Evolutionary conservation across 2,888 invertebrate species (phyloP).

Genomic region (Julus scanicus): DNA sequence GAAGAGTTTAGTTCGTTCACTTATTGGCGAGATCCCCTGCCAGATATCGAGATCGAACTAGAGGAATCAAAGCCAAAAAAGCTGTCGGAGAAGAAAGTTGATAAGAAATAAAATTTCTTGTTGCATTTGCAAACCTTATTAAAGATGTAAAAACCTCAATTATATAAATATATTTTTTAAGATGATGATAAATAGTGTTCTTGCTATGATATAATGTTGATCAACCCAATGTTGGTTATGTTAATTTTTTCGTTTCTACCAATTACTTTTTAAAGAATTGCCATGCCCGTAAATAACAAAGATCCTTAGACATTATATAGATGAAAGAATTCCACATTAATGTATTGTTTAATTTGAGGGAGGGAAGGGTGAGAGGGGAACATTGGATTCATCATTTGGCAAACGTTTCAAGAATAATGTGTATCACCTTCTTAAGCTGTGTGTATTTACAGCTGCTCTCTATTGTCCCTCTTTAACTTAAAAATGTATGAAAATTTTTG

Average conservation of each 20-base stretch:
- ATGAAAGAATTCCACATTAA: background rate
- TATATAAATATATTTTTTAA: background rate
- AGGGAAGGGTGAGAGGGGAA: too few species aligned
- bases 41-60: constrained; percentile 65
- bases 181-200: background rate
- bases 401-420: background rate
- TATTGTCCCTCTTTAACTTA: background rate
- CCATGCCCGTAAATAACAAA: too few species aligned
- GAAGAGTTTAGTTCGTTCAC: constrained; percentile 83
- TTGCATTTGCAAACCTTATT: background rate
- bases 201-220: background rate
- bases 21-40: constrained; percentile 92
- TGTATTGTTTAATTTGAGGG: background rate
- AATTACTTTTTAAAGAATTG: too few species aligned
- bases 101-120: constrained; percentile 49
- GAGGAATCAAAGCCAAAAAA: constrained; percentile 6
- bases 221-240: background rate
- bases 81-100: background rate
- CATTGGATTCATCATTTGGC: background rate
- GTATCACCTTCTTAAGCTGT: background rate
- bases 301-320: background rate
- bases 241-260: too few species aligned
- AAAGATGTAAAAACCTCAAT: background rate
- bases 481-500: background rate
- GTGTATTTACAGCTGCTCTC: background rate